Base-by-base conservation (phyloP, 2,888 invertebrate genomes). In the Eristalinus aeneus region DNA sequence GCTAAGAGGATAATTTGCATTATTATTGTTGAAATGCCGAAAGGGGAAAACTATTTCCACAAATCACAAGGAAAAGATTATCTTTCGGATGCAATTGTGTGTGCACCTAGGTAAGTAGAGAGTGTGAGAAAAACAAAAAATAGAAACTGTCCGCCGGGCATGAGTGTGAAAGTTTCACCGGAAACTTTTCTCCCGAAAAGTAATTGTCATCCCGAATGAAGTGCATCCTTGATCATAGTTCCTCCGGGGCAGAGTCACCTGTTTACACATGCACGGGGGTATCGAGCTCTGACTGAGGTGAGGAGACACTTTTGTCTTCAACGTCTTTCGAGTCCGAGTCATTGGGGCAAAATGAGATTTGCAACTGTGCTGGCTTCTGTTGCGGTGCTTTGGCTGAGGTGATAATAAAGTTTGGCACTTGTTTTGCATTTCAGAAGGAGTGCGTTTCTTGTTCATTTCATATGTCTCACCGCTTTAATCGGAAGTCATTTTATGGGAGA, bases 11-110 rank as follows among this genome's bases (percentile, higher is more conserved):
- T 86, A 78, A 86, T 86, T 86, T 86, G 86, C 86, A 86, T 82
- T 82, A 69, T 82, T 81, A 86, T 81, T 82, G 86, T 74, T 82
- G 77, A 82, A 76, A 82, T 78, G 86, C 82, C 86, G 74, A 77
- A 86, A 86, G 86, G 86, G 65, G 78, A 82, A 82, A 86, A 86
- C 82, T 86, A 81, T 86, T 86, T 82, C 86, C 69, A 86, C 86
- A 86, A 86, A 86, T 86, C 86, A 86, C 36, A 82, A 65, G 64
- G 31, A 78, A 60, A 74, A 67, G 77, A 71, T 78, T 86, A 78
- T 65, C 73, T 63, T 31, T 31, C 61, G 53, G 63, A 64, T 76
- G 76, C 60, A 68, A 56, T 63, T 68, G 74, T 72, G 60, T 71
- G 39, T n/a, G 12, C 10, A 32, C 46, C 39, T 46, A 31, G 34